Percentiles rank a stretch among this genome's conserved stretches.
Conservation (phyloP, 92 coral and sea anemone species). For the Virgularia gustaviana region DNA sequence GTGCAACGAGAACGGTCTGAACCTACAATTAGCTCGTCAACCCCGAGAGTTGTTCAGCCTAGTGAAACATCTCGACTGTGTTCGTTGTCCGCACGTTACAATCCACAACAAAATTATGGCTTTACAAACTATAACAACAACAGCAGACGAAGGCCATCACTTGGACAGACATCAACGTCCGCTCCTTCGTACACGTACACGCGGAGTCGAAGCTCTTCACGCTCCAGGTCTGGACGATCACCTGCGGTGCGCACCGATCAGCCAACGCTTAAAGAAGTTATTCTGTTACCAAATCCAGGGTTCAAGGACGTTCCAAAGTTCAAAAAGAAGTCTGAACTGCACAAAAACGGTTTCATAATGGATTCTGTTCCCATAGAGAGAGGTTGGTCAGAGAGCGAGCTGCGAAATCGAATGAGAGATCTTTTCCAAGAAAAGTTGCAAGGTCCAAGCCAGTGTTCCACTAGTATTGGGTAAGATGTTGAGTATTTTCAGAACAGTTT, state of each 20-base stretch:
- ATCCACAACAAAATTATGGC: background rate
- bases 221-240: background rate
- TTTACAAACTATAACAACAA: background rate
- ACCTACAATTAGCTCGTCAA: background rate
- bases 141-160: background rate
- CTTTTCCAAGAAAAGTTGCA: background rate
- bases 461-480: no score
- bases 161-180: background rate
- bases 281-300: constrained; percentile 17
- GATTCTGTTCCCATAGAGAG: constrained; percentile 29
- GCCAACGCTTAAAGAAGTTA: constrained; percentile 23
- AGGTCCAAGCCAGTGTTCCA: no score
- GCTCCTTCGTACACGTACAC: background rate
- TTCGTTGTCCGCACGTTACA: background rate
- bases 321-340: constrained; percentile 24
- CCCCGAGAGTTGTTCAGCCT: background rate
- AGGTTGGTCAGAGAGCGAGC: constrained; percentile 14
- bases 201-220: constrained; percentile 2
- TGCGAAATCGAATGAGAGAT: background rate
- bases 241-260: background rate
- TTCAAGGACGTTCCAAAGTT: constrained; percentile 18
- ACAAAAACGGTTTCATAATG: constrained; percentile 17
- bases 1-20: background rate
- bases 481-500: no score
- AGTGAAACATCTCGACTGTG: background rate